These are phyloP conservation scores for Iguana delicatissima DNA, from an alignment of 2,797 vertebrate species.

Conservation along the genomic window DNA sequence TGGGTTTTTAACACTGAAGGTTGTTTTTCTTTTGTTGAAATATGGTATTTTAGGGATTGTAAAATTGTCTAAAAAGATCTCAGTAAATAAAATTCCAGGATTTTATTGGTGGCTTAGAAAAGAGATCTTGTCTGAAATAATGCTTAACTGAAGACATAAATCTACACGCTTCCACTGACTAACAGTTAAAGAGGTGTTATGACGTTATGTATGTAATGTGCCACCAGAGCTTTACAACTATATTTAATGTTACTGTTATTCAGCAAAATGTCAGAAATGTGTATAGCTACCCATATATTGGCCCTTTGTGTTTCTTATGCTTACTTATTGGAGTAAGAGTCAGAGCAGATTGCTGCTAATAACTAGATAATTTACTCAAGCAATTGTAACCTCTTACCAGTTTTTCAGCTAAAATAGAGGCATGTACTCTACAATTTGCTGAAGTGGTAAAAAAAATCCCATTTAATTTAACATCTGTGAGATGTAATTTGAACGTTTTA, in stretches of 20 bases:
- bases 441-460: background rate
- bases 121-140: background rate
- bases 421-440: background rate
- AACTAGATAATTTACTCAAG: conserved; percentile 23
- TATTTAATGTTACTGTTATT: background rate
- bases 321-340: background rate
- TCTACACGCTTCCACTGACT: background rate
- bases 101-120: background rate
- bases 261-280: background rate
- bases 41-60: background rate
- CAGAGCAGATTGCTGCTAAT: conserved; percentile 15
- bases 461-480: background rate
- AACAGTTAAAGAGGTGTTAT: background rate
- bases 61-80: background rate
- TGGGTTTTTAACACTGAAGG: conserved; percentile 32
- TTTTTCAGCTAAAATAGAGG: background rate
- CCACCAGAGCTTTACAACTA: background rate
- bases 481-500: background rate
- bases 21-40: conserved; percentile 24
- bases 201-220: background rate
- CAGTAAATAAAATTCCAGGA: background rate
- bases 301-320: conserved; percentile 43
- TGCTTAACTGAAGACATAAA: conserved; percentile 4
- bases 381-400: background rate
- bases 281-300: background rate